Conservation (phyloP, 1,140 invertebrate genomes). For the Lysiphlebus fabarum region DNA sequence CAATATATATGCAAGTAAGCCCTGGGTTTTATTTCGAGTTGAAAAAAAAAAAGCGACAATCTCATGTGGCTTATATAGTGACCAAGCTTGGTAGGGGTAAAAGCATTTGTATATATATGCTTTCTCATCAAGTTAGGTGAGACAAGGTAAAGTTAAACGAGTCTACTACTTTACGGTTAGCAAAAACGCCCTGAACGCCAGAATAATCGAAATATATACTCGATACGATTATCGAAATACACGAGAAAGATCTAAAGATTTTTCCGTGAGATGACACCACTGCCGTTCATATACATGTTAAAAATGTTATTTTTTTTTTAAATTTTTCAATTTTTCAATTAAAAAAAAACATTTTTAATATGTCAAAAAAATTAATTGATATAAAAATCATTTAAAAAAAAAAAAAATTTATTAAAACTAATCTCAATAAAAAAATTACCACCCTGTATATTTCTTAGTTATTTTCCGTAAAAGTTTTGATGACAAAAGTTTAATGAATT, state of each 20-base stretch:
- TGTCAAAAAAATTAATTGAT: too few species aligned
- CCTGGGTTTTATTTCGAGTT: not conserved
- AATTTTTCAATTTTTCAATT: too few species aligned
- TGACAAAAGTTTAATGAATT: too few species aligned
- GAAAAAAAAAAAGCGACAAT: slow-evolving; percentile 1
- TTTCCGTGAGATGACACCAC: slow-evolving; percentile 53
- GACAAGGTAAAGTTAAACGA: slow-evolving; percentile 43
- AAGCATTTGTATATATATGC: slow-evolving; percentile 19
- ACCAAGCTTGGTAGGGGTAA: slow-evolving; percentile 15
- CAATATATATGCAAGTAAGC: not conserved
- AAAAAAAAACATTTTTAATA: too few species aligned
- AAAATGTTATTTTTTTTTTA: too few species aligned
- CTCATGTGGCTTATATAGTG: not conserved
- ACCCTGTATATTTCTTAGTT: too few species aligned
- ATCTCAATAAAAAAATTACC: too few species aligned
- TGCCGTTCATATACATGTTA: slow-evolving; percentile 33
- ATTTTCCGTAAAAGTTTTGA: too few species aligned
- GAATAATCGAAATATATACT: too few species aligned
- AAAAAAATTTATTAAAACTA: too few species aligned
- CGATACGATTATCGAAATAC: not conserved
- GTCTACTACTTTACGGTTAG: slow-evolving; percentile 32
- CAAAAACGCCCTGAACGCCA: slow-evolving; percentile 32
- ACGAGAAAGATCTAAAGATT: slow-evolving; percentile 39
- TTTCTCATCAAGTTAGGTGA: slow-evolving; percentile 36
- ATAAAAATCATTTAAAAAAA: too few species aligned